phyloP scores from a whole-genome alignment of 2,797 vertebrate genomes.

The Syndactyla subalaris region DNA sequence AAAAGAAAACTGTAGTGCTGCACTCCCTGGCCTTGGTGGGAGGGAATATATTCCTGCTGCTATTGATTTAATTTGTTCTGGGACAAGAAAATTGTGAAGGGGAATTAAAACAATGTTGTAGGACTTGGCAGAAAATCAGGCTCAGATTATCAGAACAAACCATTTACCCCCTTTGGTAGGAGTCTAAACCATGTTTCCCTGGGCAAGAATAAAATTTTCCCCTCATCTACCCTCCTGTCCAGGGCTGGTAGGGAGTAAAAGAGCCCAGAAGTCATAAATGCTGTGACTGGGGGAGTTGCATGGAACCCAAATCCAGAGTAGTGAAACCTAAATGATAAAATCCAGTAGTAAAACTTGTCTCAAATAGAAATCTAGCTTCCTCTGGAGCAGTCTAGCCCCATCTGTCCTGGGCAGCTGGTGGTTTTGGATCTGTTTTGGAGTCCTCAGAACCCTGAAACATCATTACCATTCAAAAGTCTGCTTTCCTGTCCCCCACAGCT shows the following conservation, averaged over 20 bases:
- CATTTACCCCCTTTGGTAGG: neutral
- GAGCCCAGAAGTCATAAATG: neutral
- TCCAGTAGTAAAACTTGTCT: neutral
- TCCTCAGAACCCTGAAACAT: neutral
- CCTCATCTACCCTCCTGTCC: neutral
- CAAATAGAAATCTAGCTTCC: neutral
- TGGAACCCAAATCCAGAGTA: fast-evolving
- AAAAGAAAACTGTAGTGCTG: neutral
- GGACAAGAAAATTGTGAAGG: neutral
- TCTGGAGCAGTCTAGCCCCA: neutral
- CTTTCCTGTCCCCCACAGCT: fast-evolving
- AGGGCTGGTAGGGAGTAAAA: neutral
- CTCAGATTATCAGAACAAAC: neutral
- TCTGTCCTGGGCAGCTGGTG: neutral
- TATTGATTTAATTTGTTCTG: neutral
- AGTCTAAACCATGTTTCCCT: neutral
- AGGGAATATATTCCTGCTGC: neutral
- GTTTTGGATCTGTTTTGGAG: neutral
- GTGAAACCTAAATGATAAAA: neutral
- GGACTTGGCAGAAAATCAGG: neutral
- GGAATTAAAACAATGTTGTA: neutral
- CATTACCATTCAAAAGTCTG: neutral
- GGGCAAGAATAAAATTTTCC: neutral
- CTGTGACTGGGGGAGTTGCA: neutral
- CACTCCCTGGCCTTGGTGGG: neutral